phyloP scores from a whole-genome alignment of 1,140 invertebrate species.

The Bombus soroeensis region DNA sequence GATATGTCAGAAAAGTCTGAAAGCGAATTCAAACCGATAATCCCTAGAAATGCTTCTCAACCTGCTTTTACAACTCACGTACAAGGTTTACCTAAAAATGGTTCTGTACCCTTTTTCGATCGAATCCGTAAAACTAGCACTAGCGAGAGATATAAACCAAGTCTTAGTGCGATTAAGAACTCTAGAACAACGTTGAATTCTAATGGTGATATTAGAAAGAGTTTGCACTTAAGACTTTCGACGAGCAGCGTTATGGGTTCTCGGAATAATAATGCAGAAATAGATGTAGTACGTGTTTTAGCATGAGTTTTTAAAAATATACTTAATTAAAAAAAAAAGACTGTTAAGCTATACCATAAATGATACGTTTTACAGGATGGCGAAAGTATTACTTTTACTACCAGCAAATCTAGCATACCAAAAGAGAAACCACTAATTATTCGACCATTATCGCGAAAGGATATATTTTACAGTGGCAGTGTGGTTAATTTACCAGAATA shows the following conservation, averaged over 20 bases:
- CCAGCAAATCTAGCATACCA: constrained; percentile 82
- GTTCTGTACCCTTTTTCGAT: constrained; percentile 94
- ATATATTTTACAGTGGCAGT: constrained; percentile 99
- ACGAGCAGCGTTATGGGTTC: constrained; percentile 85
- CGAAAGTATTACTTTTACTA: constrained; percentile 81
- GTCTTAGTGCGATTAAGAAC: constrained; percentile 88
- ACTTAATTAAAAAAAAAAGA: not conserved
- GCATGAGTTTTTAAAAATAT: not conserved
- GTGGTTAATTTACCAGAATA: constrained; percentile 95
- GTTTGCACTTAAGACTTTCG: constrained; percentile 84
- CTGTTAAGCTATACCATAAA: not conserved
- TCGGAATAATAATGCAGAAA: constrained; percentile 85
- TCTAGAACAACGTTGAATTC: constrained; percentile 80
- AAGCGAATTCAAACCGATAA: constrained; percentile 81
- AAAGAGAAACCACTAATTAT: constrained; percentile 89
- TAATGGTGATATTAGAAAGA: constrained; percentile 84
- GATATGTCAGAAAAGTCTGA: constrained; percentile 74
- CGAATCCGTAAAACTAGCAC: constrained; percentile 91
- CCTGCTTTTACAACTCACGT: constrained; percentile 92
- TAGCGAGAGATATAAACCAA: constrained; percentile 90
- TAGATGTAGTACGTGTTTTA: constrained; percentile 84
- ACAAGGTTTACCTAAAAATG: constrained; percentile 92
- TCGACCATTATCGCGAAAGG: constrained; percentile 96
- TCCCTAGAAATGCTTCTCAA: constrained; percentile 92
- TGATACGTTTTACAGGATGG: constrained; percentile 71